Conservation (phyloP, 2,888 invertebrate species). For the Galerucella pusilla region DNA sequence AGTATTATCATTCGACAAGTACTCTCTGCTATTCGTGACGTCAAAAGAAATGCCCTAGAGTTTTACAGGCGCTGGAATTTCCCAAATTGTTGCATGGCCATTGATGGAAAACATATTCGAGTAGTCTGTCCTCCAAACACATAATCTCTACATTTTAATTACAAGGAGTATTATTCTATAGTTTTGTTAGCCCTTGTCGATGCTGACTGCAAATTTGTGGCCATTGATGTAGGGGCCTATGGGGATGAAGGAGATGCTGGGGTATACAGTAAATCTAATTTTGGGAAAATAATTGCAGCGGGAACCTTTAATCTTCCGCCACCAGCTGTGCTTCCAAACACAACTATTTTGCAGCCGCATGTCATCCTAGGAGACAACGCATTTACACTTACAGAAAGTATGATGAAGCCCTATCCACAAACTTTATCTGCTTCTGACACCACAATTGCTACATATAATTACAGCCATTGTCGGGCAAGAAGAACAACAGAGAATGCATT, state of each 20-base stretch:
- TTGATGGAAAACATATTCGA: no score
- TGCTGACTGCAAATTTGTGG: slow-evolving; percentile 51
- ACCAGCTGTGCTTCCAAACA: slow-evolving; percentile 30
- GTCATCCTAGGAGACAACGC: slow-evolving; percentile 51
- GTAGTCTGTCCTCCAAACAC: no score
- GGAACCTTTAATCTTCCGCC: slow-evolving; percentile 39
- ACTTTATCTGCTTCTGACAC: slow-evolving; percentile 6
- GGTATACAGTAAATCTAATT: slow-evolving; percentile 47
- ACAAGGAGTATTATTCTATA: slow-evolving; percentile 32
- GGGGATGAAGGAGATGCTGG: slow-evolving; percentile 55
- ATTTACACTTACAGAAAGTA: slow-evolving; percentile 47
- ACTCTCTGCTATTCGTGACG: no score
- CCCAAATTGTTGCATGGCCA: no score
- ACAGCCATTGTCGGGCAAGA: slow-evolving; percentile 28
- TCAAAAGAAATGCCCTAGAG: no score
- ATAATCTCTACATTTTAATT: no score
- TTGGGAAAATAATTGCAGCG: slow-evolving; percentile 44
- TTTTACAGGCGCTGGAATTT: no score
- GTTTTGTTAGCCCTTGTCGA: slow-evolving; percentile 52
- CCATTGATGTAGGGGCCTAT: slow-evolving; percentile 52
- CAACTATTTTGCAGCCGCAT: slow-evolving; percentile 41
- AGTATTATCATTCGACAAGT: no score
- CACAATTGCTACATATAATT: slow-evolving; percentile 22
- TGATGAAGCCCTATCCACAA: slow-evolving; percentile 39
- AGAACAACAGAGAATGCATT: slow-evolving; percentile 20